Percentiles rank a stretch among this genome's conserved stretches.
These are phyloP conservation scores for Mesochorus sp. DNA, from an alignment of 2,888 invertebrate species.

Conservation along the genomic window DNA sequence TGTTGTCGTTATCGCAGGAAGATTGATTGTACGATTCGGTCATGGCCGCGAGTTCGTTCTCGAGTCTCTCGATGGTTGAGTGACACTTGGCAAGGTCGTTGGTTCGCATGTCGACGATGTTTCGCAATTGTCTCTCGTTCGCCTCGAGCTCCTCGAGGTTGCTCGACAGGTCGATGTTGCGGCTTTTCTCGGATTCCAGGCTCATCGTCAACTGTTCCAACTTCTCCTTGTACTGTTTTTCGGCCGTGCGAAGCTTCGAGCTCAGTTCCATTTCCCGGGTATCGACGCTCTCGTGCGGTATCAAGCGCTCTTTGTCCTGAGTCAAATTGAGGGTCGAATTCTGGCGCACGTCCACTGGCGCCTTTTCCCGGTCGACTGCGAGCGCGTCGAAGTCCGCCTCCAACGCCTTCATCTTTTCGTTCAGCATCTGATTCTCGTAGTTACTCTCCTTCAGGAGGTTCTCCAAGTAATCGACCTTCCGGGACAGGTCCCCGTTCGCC, in stretches of 20 bases:
- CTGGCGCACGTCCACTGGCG: slow-evolving; percentile 8
- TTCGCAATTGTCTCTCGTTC: slow-evolving; percentile 77
- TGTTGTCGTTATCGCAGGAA: slow-evolving; percentile 78
- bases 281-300: slow-evolving; percentile 64
- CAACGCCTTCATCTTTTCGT: slow-evolving; percentile 69
- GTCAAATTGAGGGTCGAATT: slow-evolving; percentile 52
- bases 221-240: slow-evolving; percentile 68
- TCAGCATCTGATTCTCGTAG: slow-evolving; percentile 72
- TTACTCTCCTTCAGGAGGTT: slow-evolving; percentile 69
- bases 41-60: slow-evolving; percentile 81
- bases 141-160: slow-evolving; percentile 73
- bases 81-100: slow-evolving; percentile 79
- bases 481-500: slow-evolving; percentile 50
- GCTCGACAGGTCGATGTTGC: slow-evolving; percentile 70
- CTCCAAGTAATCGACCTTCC: slow-evolving; percentile 66
- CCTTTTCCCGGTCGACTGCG: slow-evolving; percentile 71
- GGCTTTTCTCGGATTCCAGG: slow-evolving; percentile 70
- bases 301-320: slow-evolving; percentile 71
- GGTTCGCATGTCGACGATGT: slow-evolving; percentile 71
- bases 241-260: slow-evolving; percentile 67
- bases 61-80: slow-evolving; percentile 79
- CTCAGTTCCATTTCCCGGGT: slow-evolving; percentile 72
- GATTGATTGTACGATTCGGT: slow-evolving; percentile 78
- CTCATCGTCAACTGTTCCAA: slow-evolving; percentile 67
- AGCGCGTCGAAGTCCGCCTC: slow-evolving; percentile 71